phyloP scores from a whole-genome alignment of 2,888 invertebrate species.

The Drosophila borealis region DNA sequence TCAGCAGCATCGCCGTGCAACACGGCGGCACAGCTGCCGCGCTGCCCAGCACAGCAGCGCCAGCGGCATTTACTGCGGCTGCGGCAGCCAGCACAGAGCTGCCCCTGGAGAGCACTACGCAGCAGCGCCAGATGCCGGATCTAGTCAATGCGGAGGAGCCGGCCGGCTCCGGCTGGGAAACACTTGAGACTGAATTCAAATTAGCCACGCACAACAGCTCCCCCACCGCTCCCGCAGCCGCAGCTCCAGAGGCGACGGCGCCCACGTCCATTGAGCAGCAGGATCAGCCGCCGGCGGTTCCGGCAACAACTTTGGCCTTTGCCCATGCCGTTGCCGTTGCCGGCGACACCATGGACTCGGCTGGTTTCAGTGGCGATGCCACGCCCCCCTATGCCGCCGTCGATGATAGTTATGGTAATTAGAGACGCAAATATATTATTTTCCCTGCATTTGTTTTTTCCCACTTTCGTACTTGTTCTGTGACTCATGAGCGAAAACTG shows the following conservation, averaged over 20 bases:
- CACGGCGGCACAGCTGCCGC: conserved; percentile 54
- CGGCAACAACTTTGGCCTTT: conserved; percentile 80
- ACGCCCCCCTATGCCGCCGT: conserved; percentile 82
- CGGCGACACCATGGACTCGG: conserved; percentile 54
- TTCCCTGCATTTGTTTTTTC: not conserved
- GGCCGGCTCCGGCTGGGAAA: conserved; percentile 68
- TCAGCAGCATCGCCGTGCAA: conserved; percentile 70
- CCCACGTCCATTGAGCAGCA: conserved; percentile 82
- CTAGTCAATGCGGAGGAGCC: conserved; percentile 55
- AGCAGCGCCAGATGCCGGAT: conserved; percentile 45
- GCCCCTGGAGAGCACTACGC: conserved; percentile 23
- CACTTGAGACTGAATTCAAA: conserved; percentile 72
- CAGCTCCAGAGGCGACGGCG: conserved; percentile 48
- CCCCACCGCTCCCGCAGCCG: conserved; percentile 18
- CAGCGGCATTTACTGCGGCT: conserved; percentile 5
- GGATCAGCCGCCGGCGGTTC: conserved; percentile 78
- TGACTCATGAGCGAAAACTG: not conserved
- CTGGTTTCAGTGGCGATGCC: conserved; percentile 64
- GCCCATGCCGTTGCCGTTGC: conserved; percentile 71
- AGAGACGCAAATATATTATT: conserved; percentile 17
- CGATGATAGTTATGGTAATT: conserved; percentile 82
- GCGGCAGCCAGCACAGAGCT: conserved; percentile 33
- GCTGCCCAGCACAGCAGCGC: conserved; percentile 46
- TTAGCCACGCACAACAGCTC: conserved; percentile 44
- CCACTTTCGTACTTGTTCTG: not conserved